Evolutionary conservation across 1,140 invertebrate species (phyloP), one percentile per base, ranked within the genome.

Genomic region (Bombus balteatus): DNA sequence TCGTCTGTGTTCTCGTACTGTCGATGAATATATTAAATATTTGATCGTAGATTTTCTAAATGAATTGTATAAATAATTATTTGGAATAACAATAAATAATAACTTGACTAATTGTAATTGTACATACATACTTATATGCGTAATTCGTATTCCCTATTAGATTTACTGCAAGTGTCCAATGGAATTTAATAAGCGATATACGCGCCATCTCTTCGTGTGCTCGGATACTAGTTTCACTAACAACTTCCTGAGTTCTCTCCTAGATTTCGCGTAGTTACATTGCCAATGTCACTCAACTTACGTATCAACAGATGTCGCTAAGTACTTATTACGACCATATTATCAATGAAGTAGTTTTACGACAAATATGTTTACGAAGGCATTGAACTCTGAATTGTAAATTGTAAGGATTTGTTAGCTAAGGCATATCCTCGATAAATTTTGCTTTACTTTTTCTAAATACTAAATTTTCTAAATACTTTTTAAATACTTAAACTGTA

Each of bases 21-120:
- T 25, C 3, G 9, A 59, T 34, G 1, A n/a, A 71, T 79, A n/a
- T 70, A 78, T 8, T 53, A 28, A 77, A 13, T 83, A 43, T 70
- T 53, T 34, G 5, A 59, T 43, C 28, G n/a, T 79, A 84, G 37
- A 71, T 79, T 68, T 84, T 71, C n/a, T 43, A 62, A 71, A 34
- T 22, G 1, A 47, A 34, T 57, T 84, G 53, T 79, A 71, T 79
- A 83, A 41, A 83, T 78, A 53, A 28, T 59, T 43, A 9, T 43
- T 57, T n/a, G 3, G 1, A 72, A 32, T 37, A 76, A 32, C 0
- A 70, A 70, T 78, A 78, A 85, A 80, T 62, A 37, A 78, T 59
- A 18, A 78, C 6, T 15, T 22, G 37, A 41, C 32, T 39, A 81
- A 22, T 5, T 25, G 25, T 22, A 66, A 37, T 53, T 41, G 34